Conservation (phyloP, 2,888 invertebrate species). For the Saturnia pavonia region DNA sequence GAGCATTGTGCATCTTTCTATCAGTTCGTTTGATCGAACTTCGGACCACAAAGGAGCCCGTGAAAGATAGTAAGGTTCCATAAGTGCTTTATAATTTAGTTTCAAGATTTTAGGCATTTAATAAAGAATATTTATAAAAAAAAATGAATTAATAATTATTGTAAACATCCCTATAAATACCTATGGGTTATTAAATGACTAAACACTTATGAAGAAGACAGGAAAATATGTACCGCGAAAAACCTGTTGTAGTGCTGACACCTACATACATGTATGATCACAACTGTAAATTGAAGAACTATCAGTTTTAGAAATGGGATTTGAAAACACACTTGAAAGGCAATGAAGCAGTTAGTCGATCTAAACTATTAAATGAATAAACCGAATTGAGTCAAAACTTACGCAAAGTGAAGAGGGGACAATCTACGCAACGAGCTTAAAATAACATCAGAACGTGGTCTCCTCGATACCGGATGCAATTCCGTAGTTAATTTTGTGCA, state of each 20-base stretch:
- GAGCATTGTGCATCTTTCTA: not conserved
- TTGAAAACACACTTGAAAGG: not conserved
- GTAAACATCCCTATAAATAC: too few species aligned
- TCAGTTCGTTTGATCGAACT: not conserved
- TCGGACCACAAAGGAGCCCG: not conserved
- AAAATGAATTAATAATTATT: too few species aligned
- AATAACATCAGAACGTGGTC: constrained; percentile 20
- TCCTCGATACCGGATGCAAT: constrained; percentile 36
- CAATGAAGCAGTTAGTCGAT: not conserved
- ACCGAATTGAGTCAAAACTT: not conserved
- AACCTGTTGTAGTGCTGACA: too few species aligned
- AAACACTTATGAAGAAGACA: too few species aligned
- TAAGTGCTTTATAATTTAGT: not conserved
- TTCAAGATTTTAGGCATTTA: too few species aligned
- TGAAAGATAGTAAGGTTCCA: not conserved
- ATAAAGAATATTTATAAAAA: too few species aligned
- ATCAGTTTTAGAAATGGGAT: not conserved
- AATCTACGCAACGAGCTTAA: not conserved
- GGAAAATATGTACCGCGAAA: too few species aligned
- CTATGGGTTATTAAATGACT: too few species aligned
- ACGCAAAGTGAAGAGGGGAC: not conserved
- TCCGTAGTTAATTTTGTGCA: constrained; percentile 39
- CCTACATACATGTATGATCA: too few species aligned
- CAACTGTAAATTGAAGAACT: too few species aligned
- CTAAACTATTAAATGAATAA: not conserved